These are phyloP conservation scores for Volucella zonaria DNA, from an alignment of 2,888 invertebrate species.

Conservation along the genomic window DNA sequence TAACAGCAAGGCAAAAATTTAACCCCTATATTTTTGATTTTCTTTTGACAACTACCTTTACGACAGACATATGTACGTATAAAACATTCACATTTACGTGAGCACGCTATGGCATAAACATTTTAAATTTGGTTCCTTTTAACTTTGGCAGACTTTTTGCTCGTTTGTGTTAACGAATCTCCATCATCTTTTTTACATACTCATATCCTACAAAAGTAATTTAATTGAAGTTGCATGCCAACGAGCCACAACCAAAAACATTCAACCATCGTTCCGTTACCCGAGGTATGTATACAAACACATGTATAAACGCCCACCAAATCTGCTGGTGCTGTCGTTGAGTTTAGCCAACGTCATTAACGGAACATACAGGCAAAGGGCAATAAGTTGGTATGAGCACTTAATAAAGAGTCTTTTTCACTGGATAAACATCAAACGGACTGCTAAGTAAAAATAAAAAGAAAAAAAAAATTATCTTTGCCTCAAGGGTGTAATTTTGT, in stretches of 20 bases:
- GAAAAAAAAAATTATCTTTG: conserved; percentile 3
- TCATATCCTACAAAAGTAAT: conserved; percentile 15
- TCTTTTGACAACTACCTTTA: too few species aligned
- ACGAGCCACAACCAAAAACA: conserved; percentile 31
- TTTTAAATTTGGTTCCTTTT: not conserved
- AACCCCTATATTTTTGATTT: too few species aligned
- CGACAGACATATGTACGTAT: too few species aligned
- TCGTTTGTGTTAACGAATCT: conserved; percentile 3
- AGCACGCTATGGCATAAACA: not conserved
- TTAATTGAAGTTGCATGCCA: conserved; percentile 50
- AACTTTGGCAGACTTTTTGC: not conserved
- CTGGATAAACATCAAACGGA: conserved; percentile 39
- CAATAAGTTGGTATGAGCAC: conserved; percentile 22
- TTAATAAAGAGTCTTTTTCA: conserved; percentile 38
- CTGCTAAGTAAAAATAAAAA: not conserved
- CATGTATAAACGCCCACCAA: conserved; percentile 18
- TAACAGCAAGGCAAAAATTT: too few species aligned
- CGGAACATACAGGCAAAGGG: conserved; percentile 1
- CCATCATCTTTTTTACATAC: not conserved
- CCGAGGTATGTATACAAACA: conserved; percentile 1
- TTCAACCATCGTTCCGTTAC: conserved; percentile 28
- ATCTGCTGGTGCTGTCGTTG: conserved; percentile 13
- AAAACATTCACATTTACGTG: not conserved
- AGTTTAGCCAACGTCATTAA: conserved; percentile 25
- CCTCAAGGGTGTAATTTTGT: conserved; percentile 21